Evolutionary conservation across 2,888 invertebrate genomes (phyloP), one percentile per base, ranked within the genome.

Genomic region (Pristionchus mayeri): DNA sequence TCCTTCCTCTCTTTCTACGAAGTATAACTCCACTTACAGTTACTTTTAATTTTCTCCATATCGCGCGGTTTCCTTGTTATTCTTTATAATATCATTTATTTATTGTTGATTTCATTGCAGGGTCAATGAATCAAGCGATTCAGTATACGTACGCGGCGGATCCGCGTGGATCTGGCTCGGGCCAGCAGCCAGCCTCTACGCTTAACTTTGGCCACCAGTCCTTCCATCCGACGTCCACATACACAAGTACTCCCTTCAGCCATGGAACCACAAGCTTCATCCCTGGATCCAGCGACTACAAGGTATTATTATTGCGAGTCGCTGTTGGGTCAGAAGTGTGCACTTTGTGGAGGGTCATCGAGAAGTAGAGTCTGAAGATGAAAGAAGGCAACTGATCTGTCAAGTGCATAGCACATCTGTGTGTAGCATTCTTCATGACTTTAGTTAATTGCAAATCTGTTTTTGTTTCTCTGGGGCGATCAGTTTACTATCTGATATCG

Each of bases 51-150:
- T 44, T 40, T 71, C 24, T 71, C 4, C 40, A 40, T 37, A 9
- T 67, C 37, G 16, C 71, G 71, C 71, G 71, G 4, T 24, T 63
- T 71, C n/a, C 30, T 11, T 24, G 7, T 44, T 24, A 40, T 7
- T 9, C 1, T 7, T 34, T 1, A 21, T 24, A 34, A 71, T 0
- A 71, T 2, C n/a, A 21, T 21, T 13, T 18, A 54, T 54, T n/a
- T n/a, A 11, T 44, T 40, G 24, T n/a, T n/a, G n/a, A n/a, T n/a
- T n/a, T n/a, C 40, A 71, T 71, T 71, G 30, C 71, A 71, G 71
- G 71, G 71, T 71, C 71, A 44, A 89, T 89, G 89, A 88, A 89
- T 84, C 89, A 88, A 48, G 88, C 87, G 67, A 44, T 89, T 37
- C 84, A 85, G 71, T 89, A 89, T 75, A 84, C 87, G 34, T 89